Base-by-base conservation (phyloP, 2,888 invertebrate species). In the Drosophila neonasuta region DNA sequence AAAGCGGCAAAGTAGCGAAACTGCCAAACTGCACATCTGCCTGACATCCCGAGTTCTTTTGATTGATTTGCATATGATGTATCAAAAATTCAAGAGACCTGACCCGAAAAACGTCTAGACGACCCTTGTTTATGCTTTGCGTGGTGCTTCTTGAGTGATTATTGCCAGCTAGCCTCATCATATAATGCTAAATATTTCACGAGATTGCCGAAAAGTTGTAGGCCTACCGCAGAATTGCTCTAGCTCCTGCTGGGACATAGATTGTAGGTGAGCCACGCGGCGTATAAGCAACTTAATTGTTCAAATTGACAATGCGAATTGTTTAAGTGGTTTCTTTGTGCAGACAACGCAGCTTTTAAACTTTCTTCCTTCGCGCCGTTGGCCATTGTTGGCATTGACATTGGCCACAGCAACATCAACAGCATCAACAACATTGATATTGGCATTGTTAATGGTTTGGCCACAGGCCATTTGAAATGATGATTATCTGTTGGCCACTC, bases 21-120 rank as follows among this genome's bases (percentile, higher is more conserved):
- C 44, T 32, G 51, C 46, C 46, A n/a, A 52, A 32, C 17, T 32
- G 15, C 39, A 41, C 39, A 41, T 41, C 11, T 34, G 45, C 11
- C 58, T 20, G 41, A 6, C 1, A 54, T 44, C 34, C 13, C 46
- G 13, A 15, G 32, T 8, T 52, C 7, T 15, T 71, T 67, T 80
- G 79, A 83, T 80, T 71, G 71, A 85, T 85, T 85, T 68, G 62
- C 82, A 82, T 77, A 57, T 59, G 56, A 65, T 46, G 65, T 46
- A 50, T 44, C 39, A 55, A 57, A 57, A 62, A 46, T 42, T 46
- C 7, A 58, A 44, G 61, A 39, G 61, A 39, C 7, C 6, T 29
- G 32, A 48, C 55, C 54, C 60, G 2, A 59, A 36, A 36, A 36
- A 44, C 36, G 77, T 77, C 77, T 62, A 72, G 74, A 71, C 74